Base-by-base conservation (phyloP, 2,113 vertebrate species). In the Oreochromis niloticus region DNA sequence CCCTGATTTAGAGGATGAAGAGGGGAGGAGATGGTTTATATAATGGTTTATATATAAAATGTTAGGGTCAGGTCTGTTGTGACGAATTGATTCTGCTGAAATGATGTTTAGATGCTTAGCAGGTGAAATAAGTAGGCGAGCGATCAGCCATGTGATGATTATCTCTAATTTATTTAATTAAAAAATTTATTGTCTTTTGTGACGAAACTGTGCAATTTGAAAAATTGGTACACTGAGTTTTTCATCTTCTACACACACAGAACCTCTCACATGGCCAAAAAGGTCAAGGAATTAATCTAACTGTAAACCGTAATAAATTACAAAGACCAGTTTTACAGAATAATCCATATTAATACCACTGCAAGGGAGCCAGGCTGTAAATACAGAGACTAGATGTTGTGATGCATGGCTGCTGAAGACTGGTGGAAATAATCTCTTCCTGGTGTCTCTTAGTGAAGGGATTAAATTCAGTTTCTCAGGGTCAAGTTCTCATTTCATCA, bases 221-320 rank as follows among this genome's bases (percentile, higher is more conserved):
- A 14, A 75, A 46, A 86, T 82, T 4, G 85, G 54, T 6, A 71
- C 7, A 7, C 63, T 17, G 4, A 32, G 6, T 61, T 83, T 83
- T 63, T 66, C 9, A 11, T 73, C 73, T 68, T 46, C n/a, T 22
- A 17, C 87, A 93, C 89, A 88, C 89, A 66, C 89, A 85, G 34
- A 50, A 50, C 27, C 73, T 78, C 6, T 32, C 10, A 78, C 2
- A 2, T 59, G 90, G 88, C 84, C 66, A 84, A 85, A 94, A 94
- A 94, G 96, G 96, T 97, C 95, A 96, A 95, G 92, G 94, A 95
- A 96, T 96, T 96, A 95, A 96, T 96, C 89, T 34, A 90, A 91
- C 94, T 83, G 81, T 96, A 96, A 96, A 91, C 14, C 32, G 90
- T 91, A 86, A 96, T 94, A 94, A 97, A 97, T 96, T 95, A 90